A percentile compares a stretch with the other conserved stretches of the same genome.
Evolutionary conservation across 2,888 invertebrate species (phyloP).

Genomic region (Pimpla rufipes): DNA sequence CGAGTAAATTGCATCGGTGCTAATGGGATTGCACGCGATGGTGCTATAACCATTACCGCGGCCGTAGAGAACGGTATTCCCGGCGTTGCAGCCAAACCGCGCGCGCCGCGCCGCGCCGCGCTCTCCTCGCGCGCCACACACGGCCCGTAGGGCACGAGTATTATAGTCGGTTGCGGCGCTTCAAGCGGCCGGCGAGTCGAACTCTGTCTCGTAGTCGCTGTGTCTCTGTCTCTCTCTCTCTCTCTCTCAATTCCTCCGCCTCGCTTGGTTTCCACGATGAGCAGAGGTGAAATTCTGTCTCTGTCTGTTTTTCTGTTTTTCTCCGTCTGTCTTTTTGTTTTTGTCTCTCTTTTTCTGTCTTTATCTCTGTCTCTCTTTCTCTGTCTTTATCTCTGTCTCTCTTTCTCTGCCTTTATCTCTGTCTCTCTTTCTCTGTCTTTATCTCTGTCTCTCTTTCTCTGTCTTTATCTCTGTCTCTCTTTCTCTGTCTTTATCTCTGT

Average conservation of each 20-base stretch:
- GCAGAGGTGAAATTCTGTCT: conserved; percentile 5
- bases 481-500: too few species aligned
- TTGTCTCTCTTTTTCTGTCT: too few species aligned
- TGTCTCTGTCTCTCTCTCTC: conserved; percentile 21
- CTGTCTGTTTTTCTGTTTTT: too few species aligned
- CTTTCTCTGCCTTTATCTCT: too few species aligned
- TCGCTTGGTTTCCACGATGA: conserved; percentile 9
- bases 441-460: too few species aligned
- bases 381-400: too few species aligned
- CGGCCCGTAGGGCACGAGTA: conserved; percentile 53
- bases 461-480: too few species aligned
- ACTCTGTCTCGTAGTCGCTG: conserved; percentile 38
- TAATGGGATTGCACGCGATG: conserved; percentile 85
- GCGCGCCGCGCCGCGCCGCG: conserved; percentile 6
- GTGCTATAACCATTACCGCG: conserved; percentile 84
- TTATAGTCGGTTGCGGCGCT: conserved; percentile 41
- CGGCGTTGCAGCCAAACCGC: conserved; percentile 60
- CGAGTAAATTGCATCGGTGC: conserved; percentile 85
- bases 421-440: too few species aligned
- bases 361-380: too few species aligned
- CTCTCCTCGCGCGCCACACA: not conserved
- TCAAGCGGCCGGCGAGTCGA: not conserved
- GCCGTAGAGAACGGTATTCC: conserved; percentile 62
- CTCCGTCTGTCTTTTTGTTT: too few species aligned
- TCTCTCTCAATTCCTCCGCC: conserved; percentile 37